phyloP scores from a whole-genome alignment of 1,140 invertebrate species.

The Tetraneura akinire region DNA sequence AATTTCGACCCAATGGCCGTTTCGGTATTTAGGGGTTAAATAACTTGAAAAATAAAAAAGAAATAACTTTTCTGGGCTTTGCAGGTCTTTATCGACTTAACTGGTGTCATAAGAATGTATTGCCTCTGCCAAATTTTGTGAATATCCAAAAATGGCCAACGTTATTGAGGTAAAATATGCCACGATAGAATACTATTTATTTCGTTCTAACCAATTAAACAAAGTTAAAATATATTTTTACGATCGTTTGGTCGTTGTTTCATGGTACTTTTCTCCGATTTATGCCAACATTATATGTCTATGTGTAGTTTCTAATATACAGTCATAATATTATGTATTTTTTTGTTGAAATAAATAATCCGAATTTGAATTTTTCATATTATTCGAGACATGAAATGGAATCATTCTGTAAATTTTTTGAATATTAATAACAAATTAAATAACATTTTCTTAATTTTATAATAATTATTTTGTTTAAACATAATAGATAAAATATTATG shows the following conservation, averaged over 20 bases:
- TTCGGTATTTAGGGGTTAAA: not conserved
- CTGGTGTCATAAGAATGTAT: slow-evolving; percentile 26
- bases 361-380: no score
- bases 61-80: slow-evolving; percentile 26
- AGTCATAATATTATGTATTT: no score
- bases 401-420: no score
- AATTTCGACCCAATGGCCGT: not conserved
- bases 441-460: no score
- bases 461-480: no score
- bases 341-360: no score
- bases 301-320: no score
- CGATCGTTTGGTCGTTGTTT: not conserved
- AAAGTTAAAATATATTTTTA: not conserved
- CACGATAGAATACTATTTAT: not conserved
- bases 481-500: no score
- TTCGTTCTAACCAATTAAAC: not conserved
- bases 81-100: slow-evolving; percentile 18
- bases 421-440: no score
- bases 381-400: no score
- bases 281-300: no score
- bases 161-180: not conserved
- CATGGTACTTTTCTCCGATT: no score
- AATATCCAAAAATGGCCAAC: not conserved
- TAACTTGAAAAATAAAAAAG: slow-evolving; percentile 1
- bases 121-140: not conserved